Conservation (phyloP, 2,797 vertebrate species). For the Gephyroberyx darwinii region DNA sequence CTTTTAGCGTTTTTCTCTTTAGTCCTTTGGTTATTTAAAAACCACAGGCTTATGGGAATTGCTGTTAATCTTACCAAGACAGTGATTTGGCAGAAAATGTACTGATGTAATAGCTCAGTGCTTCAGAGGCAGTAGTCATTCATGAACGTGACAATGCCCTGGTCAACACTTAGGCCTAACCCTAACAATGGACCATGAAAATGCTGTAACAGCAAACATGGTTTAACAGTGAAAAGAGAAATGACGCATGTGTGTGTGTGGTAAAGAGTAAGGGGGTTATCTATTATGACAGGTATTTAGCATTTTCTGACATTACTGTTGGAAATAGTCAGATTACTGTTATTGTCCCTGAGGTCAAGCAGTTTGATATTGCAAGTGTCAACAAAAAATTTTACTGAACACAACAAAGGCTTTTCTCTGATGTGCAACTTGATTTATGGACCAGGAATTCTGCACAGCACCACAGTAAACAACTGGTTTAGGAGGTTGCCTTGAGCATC, state of each 20-base stretch:
- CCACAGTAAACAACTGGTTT: conserved; percentile 5
- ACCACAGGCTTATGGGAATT: conserved; percentile 59
- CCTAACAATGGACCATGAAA: conserved; percentile 51
- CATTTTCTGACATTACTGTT: conserved; percentile 40
- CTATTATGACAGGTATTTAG: conserved; percentile 58
- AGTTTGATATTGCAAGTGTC: conserved; percentile 17
- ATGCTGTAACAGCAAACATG: conserved; percentile 68
- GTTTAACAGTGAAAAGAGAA: conserved; percentile 55
- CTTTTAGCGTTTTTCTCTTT: conserved; percentile 33
- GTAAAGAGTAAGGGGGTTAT: conserved; percentile 53
- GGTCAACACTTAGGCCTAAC: conserved; percentile 60
- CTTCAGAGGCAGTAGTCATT: conserved; percentile 54
- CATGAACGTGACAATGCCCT: conserved; percentile 61
- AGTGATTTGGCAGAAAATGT: conserved; percentile 60
- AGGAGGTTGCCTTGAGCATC: not conserved
- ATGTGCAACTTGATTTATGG: no score
- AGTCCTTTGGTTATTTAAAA: conserved; percentile 60
- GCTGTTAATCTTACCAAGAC: conserved; percentile 46
- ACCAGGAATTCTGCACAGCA: not conserved
- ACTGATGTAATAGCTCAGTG: conserved; percentile 64
- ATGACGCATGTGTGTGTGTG: conserved; percentile 68
- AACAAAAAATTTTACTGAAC: no score
- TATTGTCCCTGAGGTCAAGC: not conserved
- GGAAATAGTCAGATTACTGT: conserved; percentile 39
- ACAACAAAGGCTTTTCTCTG: no score